Base-by-base conservation (phyloP, 2,888 invertebrate genomes). In the Scaptomyza cyrtandrae region DNA sequence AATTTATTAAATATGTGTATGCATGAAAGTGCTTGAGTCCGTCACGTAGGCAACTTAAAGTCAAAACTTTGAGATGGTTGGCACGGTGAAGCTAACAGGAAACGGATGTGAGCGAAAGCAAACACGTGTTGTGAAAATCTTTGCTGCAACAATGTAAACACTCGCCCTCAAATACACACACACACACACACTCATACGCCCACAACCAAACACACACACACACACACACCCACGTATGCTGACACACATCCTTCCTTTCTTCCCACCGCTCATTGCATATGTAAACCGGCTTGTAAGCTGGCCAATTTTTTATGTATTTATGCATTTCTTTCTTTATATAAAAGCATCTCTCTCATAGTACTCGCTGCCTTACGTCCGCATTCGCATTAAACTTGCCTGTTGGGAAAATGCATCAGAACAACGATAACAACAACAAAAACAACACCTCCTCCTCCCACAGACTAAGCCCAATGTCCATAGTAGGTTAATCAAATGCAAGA, bases 401-500 rank as follows among this genome's bases (percentile, higher is more conserved):
- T 72, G 74, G 72, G 80, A 72, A 81, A 85, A 69, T 75, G 75
- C 71, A 68, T 60, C 65, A 60, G 44, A 57, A 66, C 84, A 83
- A 56, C 68, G 64, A 66, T 60, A 66, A 71, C 46, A 45, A 65
- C 65, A 72, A 65, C 65, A 66, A 71, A 44, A 45, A 65, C 65
- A 72, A 65, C 65, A 54, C 54, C 63, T 66, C 57, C 41, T 13
- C 43, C 71, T 14, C 29, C 11, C 39, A 9, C 56, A 14, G 48
- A 10, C 62, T 63, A 65, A 52, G 60, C 66, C 77, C 72, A 52
- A 37, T 61, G 53, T 66, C 65, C 66, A 77, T 85, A 75, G 76
- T 87, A 82, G 87, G 87, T 87, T 89, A 87, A 87, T 87, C 86
- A 88, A 89, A 87, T 87, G 89, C 89, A 89, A 67, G 78, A 50